Percentiles rank a stretch among this genome's conserved stretches.
Evolutionary conservation across 2,113 vertebrate genomes (phyloP).

Genomic region (Sinocyclocheilus rhinocerous): DNA sequence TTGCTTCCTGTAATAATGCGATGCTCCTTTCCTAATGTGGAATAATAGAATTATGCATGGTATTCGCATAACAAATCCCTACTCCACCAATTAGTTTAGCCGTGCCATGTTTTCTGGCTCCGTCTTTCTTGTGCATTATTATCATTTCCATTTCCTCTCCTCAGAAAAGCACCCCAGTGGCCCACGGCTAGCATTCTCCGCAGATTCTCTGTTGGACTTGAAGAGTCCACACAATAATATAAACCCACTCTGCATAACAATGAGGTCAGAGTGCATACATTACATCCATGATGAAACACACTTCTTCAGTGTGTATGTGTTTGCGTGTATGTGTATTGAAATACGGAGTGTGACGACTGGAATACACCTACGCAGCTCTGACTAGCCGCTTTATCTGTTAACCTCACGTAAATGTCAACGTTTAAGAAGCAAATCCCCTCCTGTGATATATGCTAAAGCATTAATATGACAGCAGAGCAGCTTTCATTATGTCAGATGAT

Average conservation of each 20-base stretch:
- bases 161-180: conserved; percentile 47
- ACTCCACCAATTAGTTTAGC: conserved; percentile 57
- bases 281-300: conserved; percentile 34
- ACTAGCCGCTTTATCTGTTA: conserved; percentile 19
- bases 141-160: conserved; percentile 48
- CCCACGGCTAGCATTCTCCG: conserved; percentile 51
- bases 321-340: not conserved
- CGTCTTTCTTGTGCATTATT: conserved; percentile 48
- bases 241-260: conserved; percentile 62
- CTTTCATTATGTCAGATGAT: conserved; percentile 37
- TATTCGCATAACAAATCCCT: conserved; percentile 49
- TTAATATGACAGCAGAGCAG: conserved; percentile 41
- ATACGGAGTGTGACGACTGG: not conserved
- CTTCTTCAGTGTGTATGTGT: conserved; percentile 29
- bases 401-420: not conserved
- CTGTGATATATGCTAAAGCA: conserved; percentile 33
- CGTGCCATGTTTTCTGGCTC: conserved; percentile 37
- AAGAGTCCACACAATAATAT: conserved; percentile 46
- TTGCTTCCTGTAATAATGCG: conserved; percentile 25
- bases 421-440: conserved; percentile 12
- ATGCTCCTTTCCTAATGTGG: conserved; percentile 49
- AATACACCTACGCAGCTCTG: conserved; percentile 3
- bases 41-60: conserved; percentile 52
- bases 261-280: conserved; percentile 47
- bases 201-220: conserved; percentile 21